Evolutionary conservation across 2,113 vertebrate genomes (phyloP).

Genomic region (Aptenodytes patagonicus): DNA sequence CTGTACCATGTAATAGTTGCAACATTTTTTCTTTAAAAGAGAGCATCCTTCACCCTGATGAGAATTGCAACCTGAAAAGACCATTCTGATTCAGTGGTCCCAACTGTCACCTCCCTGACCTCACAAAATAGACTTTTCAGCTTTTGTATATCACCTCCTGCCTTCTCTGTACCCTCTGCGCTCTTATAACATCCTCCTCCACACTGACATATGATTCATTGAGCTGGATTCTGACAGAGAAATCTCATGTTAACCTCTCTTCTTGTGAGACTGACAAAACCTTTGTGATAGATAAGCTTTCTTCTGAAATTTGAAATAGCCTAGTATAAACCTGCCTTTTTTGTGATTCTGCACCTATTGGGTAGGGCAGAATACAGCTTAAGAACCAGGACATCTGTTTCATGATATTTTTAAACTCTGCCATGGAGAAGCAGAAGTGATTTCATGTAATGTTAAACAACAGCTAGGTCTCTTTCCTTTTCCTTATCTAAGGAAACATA

Average conservation of each 20-base stretch:
- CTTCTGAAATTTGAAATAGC: neutral
- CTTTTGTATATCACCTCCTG: slow-evolving; percentile 8
- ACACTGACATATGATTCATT: neutral
- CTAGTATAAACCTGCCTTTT: neutral
- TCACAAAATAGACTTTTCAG: slow-evolving; percentile 22
- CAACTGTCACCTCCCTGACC: slow-evolving; percentile 18
- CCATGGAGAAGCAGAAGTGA: neutral
- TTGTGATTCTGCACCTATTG: neutral
- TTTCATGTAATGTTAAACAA: neutral
- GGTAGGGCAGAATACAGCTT: neutral
- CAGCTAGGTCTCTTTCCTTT: neutral
- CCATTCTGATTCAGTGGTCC: neutral
- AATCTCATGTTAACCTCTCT: neutral
- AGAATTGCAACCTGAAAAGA: slow-evolving; percentile 21
- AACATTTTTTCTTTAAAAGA: neutral
- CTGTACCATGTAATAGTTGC: neutral
- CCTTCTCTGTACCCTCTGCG: neutral
- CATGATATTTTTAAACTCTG: neutral
- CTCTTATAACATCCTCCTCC: neutral
- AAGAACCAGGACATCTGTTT: neutral
- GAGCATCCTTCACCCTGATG: neutral
- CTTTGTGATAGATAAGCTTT: neutral
- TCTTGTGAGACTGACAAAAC: neutral
- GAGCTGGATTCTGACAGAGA: slow-evolving; percentile 18
- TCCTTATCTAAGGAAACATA: slow-evolving; percentile 20